phyloP scores from a whole-genome alignment of 2,797 vertebrate species.

The Chiloscyllium punctatum region DNA sequence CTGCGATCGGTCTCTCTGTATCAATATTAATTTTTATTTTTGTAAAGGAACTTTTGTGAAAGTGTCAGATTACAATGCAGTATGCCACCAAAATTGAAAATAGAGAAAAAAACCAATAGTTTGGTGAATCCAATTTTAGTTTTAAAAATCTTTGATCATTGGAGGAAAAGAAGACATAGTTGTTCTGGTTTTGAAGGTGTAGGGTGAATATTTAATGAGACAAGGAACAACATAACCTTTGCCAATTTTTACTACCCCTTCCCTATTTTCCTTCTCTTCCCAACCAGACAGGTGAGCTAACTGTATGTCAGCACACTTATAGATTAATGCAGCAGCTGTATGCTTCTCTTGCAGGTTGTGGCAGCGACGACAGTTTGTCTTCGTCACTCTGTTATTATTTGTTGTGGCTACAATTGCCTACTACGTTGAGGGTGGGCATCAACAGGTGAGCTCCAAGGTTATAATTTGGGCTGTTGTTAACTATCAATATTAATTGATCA shows the following conservation, averaged over 20 bases:
- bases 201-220: background rate
- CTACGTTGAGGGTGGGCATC: conserved; percentile 86
- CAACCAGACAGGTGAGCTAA: background rate
- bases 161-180: background rate
- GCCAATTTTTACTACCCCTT: background rate
- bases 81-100: background rate
- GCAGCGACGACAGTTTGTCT: conserved; percentile 72
- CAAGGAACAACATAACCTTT: background rate
- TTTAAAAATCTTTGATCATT: background rate
- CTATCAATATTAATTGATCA: background rate
- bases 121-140: background rate
- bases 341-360: conserved; percentile 68
- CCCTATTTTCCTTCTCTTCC: background rate
- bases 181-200: background rate
- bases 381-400: conserved; percentile 68
- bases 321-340: background rate
- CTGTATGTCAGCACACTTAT: background rate
- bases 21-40: background rate
- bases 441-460: conserved; percentile 66
- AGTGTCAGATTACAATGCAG: background rate
- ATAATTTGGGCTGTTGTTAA: background rate
- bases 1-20: background rate
- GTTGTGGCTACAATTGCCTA: conserved; percentile 73
- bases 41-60: background rate
- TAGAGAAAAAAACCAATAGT: background rate